Evolutionary conservation across 2,113 vertebrate species (phyloP).

Genomic region (Columba livia): DNA sequence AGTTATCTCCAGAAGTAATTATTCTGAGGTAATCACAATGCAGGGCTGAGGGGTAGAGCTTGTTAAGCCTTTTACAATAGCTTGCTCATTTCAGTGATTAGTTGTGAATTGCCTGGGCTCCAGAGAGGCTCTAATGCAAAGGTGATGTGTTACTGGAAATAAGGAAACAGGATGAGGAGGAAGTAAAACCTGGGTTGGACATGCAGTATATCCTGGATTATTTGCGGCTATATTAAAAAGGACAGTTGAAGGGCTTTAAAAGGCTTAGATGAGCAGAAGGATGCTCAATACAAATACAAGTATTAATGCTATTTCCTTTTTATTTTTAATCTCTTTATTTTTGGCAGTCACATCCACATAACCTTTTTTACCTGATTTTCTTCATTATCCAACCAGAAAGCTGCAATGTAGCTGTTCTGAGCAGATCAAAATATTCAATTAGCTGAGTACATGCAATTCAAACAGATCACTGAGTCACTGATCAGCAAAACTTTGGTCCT

Average conservation of each 20-base stretch:
- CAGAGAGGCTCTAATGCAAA: neutral
- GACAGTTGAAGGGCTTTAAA: neutral
- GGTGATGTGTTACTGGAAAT: neutral
- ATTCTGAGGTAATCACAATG: slow-evolving; percentile 21
- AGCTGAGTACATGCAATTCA: neutral
- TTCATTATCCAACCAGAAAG: neutral
- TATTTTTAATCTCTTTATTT: neutral
- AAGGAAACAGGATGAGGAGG: neutral
- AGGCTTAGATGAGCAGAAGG: neutral
- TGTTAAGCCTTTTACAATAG: slow-evolving; percentile 24
- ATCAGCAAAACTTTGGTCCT: neutral
- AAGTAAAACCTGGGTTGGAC: neutral
- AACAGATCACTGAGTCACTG: neutral
- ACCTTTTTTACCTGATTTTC: neutral
- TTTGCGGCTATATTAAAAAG: neutral
- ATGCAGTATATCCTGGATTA: neutral
- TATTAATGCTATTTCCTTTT: neutral
- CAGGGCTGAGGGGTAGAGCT: neutral
- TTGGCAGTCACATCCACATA: neutral
- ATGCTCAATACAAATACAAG: neutral
- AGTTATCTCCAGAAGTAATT: slow-evolving; percentile 36
- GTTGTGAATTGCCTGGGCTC: neutral
- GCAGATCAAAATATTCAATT: neutral
- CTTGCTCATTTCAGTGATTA: slow-evolving; percentile 1
- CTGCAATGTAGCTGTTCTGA: neutral